These are phyloP conservation scores for Ceratina australensis DNA, from an alignment of 1,140 invertebrate species.

Conservation along the genomic window DNA sequence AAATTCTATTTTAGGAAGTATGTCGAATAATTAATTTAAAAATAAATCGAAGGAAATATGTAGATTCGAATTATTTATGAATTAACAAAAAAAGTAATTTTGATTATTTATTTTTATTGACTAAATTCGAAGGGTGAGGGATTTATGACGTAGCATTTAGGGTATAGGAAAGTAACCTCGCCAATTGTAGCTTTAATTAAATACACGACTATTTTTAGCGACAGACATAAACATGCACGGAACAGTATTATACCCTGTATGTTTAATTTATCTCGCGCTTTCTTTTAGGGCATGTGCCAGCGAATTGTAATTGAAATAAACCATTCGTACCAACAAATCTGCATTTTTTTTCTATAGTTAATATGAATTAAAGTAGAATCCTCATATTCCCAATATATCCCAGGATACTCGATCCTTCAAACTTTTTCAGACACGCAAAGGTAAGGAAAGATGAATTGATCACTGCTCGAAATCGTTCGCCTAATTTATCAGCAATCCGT, in stretches of 20 bases:
- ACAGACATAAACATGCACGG: neutral
- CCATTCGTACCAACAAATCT: conserved; percentile 49
- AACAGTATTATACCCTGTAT: conserved; percentile 36
- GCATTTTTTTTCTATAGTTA: conserved; percentile 5
- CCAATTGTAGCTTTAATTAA: conserved; percentile 21
- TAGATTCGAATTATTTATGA: neutral
- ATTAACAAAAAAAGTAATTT: neutral
- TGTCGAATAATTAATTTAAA: too few relatives aligned
- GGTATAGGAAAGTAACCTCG: conserved; percentile 25
- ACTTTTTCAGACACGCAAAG: conserved; percentile 8
- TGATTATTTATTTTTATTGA: neutral
- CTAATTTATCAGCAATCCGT: neutral
- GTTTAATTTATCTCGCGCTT: conserved; percentile 1
- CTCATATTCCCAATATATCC: neutral
- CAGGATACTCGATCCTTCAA: neutral
- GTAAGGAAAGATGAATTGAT: conserved; percentile 8
- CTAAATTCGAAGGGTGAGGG: neutral
- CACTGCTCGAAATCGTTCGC: neutral
- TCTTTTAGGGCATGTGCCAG: conserved; percentile 64
- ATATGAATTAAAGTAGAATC: neutral
- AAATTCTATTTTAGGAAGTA: too few relatives aligned
- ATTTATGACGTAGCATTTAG: neutral
- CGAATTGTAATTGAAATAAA: conserved; percentile 68
- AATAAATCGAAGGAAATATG: too few relatives aligned
- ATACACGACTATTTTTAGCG: neutral